Evolutionary conservation across 1,140 invertebrate genomes (phyloP).

Genomic region (Phortica variegata): DNA sequence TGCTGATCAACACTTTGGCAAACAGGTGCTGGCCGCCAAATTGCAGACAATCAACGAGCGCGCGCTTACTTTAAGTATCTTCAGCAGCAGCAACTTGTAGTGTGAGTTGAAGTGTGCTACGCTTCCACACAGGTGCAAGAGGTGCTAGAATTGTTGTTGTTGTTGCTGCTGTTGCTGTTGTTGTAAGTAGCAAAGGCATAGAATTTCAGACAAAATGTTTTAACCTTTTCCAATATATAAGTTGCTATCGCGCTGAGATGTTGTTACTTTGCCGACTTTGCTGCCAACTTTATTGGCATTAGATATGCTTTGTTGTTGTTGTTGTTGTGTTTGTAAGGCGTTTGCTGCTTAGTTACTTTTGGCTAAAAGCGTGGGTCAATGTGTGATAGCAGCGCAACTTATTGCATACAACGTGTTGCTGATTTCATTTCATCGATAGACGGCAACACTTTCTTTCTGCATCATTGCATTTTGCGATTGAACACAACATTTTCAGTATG

Average conservation of each 20-base stretch:
- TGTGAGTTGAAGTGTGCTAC: conserved; percentile 8
- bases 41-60: too few species aligned
- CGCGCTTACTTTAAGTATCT: background rate
- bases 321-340: conserved; percentile 40
- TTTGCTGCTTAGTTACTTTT: too few species aligned
- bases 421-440: conserved; percentile 53
- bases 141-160: background rate
- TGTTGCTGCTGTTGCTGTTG: background rate
- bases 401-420: conserved; percentile 44
- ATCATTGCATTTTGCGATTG: conserved; percentile 52
- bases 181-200: conserved; percentile 41
- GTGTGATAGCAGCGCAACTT: conserved; percentile 9
- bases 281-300: conserved; percentile 21
- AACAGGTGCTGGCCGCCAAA: too few species aligned
- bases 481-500: conserved; percentile 22
- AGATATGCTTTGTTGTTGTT: conserved; percentile 19
- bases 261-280: background rate
- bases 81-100: conserved; percentile 25
- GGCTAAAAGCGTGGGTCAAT: conserved; percentile 43
- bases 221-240: conserved; percentile 17
- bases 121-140: too few species aligned
- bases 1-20: too few species aligned
- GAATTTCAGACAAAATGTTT: conserved; percentile 53
- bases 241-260: background rate
- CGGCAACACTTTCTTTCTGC: too few species aligned